Conservation (phyloP, 2,888 invertebrate species). For the Oasisia sp. region DNA sequence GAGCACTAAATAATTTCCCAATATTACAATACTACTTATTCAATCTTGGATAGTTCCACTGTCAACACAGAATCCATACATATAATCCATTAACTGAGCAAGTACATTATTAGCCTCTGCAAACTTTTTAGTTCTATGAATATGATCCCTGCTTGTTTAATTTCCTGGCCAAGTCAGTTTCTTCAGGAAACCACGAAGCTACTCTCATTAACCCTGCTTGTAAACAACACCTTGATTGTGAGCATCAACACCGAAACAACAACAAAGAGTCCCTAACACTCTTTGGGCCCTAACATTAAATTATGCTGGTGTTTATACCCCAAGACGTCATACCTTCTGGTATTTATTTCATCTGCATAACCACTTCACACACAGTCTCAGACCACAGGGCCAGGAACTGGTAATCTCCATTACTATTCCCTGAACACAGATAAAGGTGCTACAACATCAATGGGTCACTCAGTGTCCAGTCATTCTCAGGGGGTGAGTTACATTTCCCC, state of each 20-base stretch:
- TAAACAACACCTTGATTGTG: background rate
- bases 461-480: background rate
- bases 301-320: background rate
- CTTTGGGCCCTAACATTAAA: background rate
- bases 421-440: background rate
- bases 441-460: background rate
- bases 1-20: no score
- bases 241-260: background rate
- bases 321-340: background rate
- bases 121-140: background rate
- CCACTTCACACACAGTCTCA: background rate
- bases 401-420: background rate
- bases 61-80: background rate
- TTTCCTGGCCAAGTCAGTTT: background rate
- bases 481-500: background rate
- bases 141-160: background rate
- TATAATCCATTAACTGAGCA: no score
- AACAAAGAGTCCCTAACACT: background rate
- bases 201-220: background rate
- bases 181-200: background rate
- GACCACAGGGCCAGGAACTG: background rate
- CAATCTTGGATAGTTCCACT: background rate
- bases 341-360: constrained; percentile 3
- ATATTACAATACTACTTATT: no score
- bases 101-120: background rate